A percentile compares a stretch with the other conserved stretches of the same genome.
phyloP scores from a whole-genome alignment of 2,797 vertebrate genomes.

The Syndactyla subalaris region DNA sequence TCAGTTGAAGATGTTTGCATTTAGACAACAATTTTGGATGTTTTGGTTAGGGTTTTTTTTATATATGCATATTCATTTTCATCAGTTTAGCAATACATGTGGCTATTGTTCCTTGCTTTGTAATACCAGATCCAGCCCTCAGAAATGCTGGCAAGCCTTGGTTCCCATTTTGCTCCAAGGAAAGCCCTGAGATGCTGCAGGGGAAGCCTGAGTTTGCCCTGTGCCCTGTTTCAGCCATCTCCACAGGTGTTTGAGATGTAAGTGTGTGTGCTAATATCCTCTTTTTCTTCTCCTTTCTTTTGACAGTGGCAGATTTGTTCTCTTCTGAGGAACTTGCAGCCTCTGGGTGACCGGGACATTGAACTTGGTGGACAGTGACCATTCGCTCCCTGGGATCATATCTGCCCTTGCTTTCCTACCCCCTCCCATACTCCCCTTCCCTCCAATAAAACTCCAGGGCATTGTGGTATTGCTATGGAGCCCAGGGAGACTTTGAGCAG shows the following conservation, averaged over 20 bases:
- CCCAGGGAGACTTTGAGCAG: conserved; percentile 88
- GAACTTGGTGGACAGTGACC: conserved; percentile 44
- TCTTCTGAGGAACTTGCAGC: conserved; percentile 67
- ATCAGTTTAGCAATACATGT: accelerated
- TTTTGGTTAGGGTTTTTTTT: accelerated
- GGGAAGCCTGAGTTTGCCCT: neutral
- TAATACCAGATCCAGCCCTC: neutral
- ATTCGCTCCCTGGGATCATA: conserved; percentile 34
- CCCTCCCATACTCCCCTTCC: neutral
- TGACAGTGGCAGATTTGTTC: conserved; percentile 75
- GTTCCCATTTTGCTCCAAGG: neutral
- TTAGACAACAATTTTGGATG: neutral
- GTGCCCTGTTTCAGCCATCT: neutral
- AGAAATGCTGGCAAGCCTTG: neutral
- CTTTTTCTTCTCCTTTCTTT: conserved; percentile 40
- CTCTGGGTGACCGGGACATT: conserved; percentile 52
- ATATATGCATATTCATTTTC: accelerated
- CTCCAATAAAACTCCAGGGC: conserved; percentile 61
- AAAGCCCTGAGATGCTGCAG: neutral
- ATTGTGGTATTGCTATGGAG: conserved; percentile 86
- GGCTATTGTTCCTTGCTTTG: neutral
- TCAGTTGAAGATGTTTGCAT: accelerated
- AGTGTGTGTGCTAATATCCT: neutral
- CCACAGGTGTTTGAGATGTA: accelerated
- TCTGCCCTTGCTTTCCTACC: neutral